Base-by-base conservation (phyloP, 2,888 invertebrate species). In the Norana najaformis region DNA sequence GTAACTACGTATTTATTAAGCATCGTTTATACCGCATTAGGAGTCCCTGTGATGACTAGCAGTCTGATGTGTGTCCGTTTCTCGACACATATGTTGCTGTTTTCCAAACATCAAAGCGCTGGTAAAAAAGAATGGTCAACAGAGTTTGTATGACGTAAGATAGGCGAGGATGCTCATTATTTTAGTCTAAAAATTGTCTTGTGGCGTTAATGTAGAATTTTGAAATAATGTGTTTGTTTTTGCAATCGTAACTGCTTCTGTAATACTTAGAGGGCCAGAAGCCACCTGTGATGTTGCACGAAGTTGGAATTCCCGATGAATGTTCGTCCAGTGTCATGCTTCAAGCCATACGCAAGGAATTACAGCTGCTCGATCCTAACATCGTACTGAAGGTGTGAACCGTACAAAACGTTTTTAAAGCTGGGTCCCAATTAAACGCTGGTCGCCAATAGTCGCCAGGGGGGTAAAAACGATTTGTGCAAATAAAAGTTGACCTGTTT, bases 281-380 rank as follows among this genome's bases (percentile, higher is more conserved):
- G n/a, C 88, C 39, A 35, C 47, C 47, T 35, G 88, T 88, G 34
- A 88, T 88, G 88, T 47, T 88, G 41, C 39, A 88, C 34, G 88
- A 37, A 47, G 47, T 88, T 41, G 39, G 47, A 34, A 88, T 88
- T 88, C 88, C 88, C n/a, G 88, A 88, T 20, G 41, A 47, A n/a
- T 39, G 88, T 41, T 38, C 88, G 30, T 88, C 88, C 18, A 39
- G 23, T n/a, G 88, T 88, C 35, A 47, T 88, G 88, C 34, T 35
- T 39, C 88, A 88, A 37, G 47, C 39, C 18, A 39, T 88, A n/a
- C 88, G 39, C 34, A 88, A 88, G 47, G 88, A 88, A 30, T 47
- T 88, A 47, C 38, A 39, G 20, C 88, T 88, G n/a, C 39, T 14
- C 20, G 88, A 39, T 34, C 34, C 37, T 38, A 47, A 88, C 88